Evolutionary conservation across 2,888 invertebrate genomes (phyloP), one percentile per base, ranked within the genome.

Genomic region (Perdita meconis): DNA sequence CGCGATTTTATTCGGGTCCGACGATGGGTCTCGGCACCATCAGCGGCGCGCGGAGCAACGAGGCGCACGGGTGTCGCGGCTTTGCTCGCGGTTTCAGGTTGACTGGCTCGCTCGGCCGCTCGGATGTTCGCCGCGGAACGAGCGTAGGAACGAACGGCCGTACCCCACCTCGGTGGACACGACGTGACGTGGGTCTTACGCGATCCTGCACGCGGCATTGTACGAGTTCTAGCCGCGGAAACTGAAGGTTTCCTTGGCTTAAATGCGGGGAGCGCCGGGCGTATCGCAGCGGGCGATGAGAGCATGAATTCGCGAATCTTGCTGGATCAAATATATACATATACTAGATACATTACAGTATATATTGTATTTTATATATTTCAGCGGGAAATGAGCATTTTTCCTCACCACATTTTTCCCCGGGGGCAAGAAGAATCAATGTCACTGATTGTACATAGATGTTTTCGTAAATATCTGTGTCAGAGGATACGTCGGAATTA

Each of bases 71-170:
- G 51, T 67, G 56, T 82, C 82, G 80, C 82, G 76, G 38, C 72
- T n/a, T n/a, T 72, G 82, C 80, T 87, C 87, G 89, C 89, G 89
- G 90, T 90, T 90, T 89, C 87, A 88, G 87, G 88, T 90, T 90
- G 90, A 90, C 90, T 90, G 90, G 87, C 77, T 71, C 44, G 51
- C 50, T 60, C 57, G 71, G 86, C 81, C 75, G 57, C 68, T 50
- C 81, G 67, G 78, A 79, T 76, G 68, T 66, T 79, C 81, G 69
- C 83, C 84, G 82, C 83, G 82, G 86, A 36, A 85, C 83, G 86
- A 50, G 47, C 47, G 40, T 53, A 47, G 22, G 24, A 64, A 56
- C 64, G 38, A 63, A 56, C 65, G 64, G 81, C 69, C 71, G 82
- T 72, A 82, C 84, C 85, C 84, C 85, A 79, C 84, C 81, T 80